Evolutionary conservation across 1,140 invertebrate species (phyloP), one percentile per base, ranked within the genome.

Genomic region (Tetramorium parvispinum): DNA sequence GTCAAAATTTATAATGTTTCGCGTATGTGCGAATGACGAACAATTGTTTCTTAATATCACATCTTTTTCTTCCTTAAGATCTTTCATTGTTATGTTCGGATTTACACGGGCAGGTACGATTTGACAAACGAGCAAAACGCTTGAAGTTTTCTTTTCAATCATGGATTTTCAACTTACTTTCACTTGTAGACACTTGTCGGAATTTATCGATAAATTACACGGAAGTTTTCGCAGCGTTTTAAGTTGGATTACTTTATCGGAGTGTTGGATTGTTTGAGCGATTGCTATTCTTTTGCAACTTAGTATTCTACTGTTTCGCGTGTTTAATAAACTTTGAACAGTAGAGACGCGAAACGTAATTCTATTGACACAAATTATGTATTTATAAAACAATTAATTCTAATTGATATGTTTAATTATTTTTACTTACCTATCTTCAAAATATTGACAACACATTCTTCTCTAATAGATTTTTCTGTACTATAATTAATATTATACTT

Each of bases 151-250:
- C 68, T 43, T 37, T 83, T 83, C 55, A 83, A 83, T 75, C 68
- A 83, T 18, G 40, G 40, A 24, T 59, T n/a, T 59, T 59, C 37
- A 83, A 49, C 53, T 73, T 57, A 55, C 53, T 82, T 73, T 82
- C 40, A 73, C 79, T 83, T 57, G 53, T 82, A 71, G 53, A 16
- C 40, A 24, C n/a, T 71, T 40, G 51, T 43, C 21, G 53, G 68
- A 83, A 83, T 83, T 83, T 75, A 73, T 16, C 68, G 55, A 83
- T 83, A 83, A 83, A 83, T 75, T 83, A 49, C 79, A 59, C 1
- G 27, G 40, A 79, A 65, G 43, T 78, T 78, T 57, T 57, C 79
- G 24, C 46, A 59, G 53, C 24, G n/a, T 75, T 75, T 75, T 49
- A 75, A 82, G 53, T 75, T 83, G 68, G 43, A 83, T 83, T 75